Conservation (phyloP, 2,797 vertebrate genomes). For the Podargus strigoides region DNA sequence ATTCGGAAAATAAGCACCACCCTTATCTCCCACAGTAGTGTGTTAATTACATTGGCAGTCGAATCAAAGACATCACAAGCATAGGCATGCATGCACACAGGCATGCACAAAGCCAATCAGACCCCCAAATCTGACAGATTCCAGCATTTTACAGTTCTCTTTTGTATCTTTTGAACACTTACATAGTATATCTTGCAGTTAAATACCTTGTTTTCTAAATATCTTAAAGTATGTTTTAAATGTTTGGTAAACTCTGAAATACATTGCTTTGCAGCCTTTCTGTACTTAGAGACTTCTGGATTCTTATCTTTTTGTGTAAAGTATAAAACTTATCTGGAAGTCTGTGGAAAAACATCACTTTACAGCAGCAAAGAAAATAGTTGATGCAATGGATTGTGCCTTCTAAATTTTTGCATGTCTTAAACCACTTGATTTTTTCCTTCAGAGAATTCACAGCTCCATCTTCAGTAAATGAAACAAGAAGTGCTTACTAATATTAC, state of each 20-base stretch:
- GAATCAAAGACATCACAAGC: neutral
- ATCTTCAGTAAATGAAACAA: neutral
- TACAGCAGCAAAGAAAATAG: neutral
- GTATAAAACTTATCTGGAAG: neutral
- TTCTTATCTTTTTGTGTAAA: neutral
- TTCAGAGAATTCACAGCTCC: slow-evolving; percentile 12
- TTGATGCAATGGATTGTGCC: neutral
- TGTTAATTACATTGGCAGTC: slow-evolving; percentile 22
- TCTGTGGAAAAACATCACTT: neutral
- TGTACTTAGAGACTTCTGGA: neutral
- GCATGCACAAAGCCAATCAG: neutral
- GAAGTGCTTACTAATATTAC: slow-evolving; percentile 27
- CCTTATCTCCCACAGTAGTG: neutral
- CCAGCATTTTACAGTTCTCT: slow-evolving; percentile 4
- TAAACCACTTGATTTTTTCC: neutral
- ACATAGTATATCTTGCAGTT: neutral
- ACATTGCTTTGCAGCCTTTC: neutral
- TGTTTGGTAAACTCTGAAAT: neutral
- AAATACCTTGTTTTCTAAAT: slow-evolving; percentile 18
- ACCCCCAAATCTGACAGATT: neutral
- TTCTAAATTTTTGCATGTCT: neutral
- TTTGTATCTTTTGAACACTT: neutral
- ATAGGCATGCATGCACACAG: neutral
- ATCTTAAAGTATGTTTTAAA: neutral
- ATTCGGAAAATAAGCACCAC: neutral